A percentile compares a stretch with the other conserved stretches of the same genome.
phyloP scores from a whole-genome alignment of 92 coral and sea anemone species.

The Epizoanthus rinbou region DNA sequence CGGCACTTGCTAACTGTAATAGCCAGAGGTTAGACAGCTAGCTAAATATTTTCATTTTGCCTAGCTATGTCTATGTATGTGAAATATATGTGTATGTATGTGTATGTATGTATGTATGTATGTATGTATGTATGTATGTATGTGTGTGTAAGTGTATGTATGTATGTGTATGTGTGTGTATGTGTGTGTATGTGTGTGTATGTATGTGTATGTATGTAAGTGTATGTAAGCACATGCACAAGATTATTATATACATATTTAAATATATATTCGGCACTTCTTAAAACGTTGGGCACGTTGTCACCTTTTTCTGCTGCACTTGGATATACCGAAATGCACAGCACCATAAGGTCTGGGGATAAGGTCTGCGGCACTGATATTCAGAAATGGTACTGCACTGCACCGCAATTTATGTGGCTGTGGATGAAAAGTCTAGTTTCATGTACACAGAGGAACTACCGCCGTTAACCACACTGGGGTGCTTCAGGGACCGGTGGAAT shows the following conservation, averaged over 20 bases:
- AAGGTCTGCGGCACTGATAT: too few species aligned
- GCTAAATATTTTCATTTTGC: too few species aligned
- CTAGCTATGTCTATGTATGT: too few species aligned
- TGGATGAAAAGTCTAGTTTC: neutral
- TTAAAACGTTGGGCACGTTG: neutral
- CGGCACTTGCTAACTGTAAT: too few species aligned
- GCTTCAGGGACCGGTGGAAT: slow-evolving; percentile 42
- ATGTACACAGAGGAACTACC: slow-evolving; percentile 53
- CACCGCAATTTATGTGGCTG: neutral
- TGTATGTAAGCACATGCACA: neutral
- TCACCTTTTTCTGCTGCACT: neutral
- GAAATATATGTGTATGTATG: too few species aligned
- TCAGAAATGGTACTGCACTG: neutral
- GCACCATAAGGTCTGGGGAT: neutral
- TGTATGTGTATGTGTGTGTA: too few species aligned
- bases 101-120: neutral
- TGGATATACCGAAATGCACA: neutral
- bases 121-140: too few species aligned
- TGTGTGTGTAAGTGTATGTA: neutral
- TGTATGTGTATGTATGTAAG: too few species aligned
- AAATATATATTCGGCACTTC: neutral
- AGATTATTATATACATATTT: neutral
- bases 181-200: too few species aligned
- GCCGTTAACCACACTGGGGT: slow-evolving; percentile 42
- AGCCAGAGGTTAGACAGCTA: too few species aligned